Evolutionary conservation across 1,140 invertebrate genomes (phyloP).

Genomic region (Lysiphlebus fabarum): DNA sequence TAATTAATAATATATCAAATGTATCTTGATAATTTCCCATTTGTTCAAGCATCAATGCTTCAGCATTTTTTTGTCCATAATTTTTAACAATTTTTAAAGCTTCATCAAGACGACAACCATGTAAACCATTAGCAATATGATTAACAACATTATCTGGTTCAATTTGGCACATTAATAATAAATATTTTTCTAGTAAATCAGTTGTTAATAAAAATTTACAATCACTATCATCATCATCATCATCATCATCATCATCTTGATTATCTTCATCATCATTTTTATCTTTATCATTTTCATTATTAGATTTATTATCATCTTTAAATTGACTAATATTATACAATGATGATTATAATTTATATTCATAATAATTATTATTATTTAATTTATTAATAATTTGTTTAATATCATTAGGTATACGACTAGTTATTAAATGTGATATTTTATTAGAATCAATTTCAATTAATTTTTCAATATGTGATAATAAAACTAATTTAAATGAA

Average conservation of each 20-base stretch:
- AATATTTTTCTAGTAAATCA: constrained; percentile 60
- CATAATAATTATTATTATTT: constrained; percentile 46
- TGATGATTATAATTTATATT: constrained; percentile 64
- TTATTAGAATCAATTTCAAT: constrained; percentile 39
- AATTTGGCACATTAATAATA: constrained; percentile 68
- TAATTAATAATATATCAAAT: constrained; percentile 44
- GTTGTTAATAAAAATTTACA: constrained; percentile 54
- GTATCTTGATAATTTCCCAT: constrained; percentile 50
- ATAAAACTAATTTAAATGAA: constrained; percentile 40
- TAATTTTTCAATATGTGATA: constrained; percentile 32
- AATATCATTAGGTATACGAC: constrained; percentile 35
- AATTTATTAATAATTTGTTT: constrained; percentile 48
- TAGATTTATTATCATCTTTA: constrained; percentile 39
- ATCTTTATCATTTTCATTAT: too few relatives aligned
- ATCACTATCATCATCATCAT: constrained; percentile 37
- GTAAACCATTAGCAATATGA: constrained; percentile 40
- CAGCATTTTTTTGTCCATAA: constrained; percentile 44
- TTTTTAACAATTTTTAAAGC: constrained; percentile 46
- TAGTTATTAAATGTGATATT: constrained; percentile 38
- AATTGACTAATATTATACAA: constrained; percentile 57
- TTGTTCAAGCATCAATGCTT: constrained; percentile 50
- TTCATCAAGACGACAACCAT: constrained; percentile 47
- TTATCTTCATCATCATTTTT: too few relatives aligned
- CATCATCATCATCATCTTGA: too few relatives aligned
- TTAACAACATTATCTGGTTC: constrained; percentile 51